Base-by-base conservation (phyloP, 2,113 vertebrate species). In the Dasyornis broadbenti region DNA sequence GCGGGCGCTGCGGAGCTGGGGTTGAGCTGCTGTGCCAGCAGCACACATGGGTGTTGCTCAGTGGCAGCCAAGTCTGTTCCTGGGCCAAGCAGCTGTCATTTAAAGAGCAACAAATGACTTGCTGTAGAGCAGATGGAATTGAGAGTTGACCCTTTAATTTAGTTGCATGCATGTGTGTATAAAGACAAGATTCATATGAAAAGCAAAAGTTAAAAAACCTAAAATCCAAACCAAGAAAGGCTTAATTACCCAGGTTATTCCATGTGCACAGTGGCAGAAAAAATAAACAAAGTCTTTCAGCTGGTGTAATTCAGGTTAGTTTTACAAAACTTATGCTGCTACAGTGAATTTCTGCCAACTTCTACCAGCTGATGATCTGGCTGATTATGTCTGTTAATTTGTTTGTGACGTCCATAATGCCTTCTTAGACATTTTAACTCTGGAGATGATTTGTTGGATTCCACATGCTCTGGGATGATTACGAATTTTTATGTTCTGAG, bases 71-170 rank as follows among this genome's bases (percentile, higher is more conserved):
- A 69, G 86, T 40, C 40, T 85, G 86, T 79, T 95, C 73, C 84
- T 50, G 78, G 95, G 96, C 96, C 95, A 96, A 95, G 77, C 94
- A 97, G 94, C 95, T 96, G 96, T 95, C 94, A 94, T 86, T 95
- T 96, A 84, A 94, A 94, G 69, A 94, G 83, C 91, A 86, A 71
- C 91, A 95, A 95, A 92, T 82, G 81, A 81, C 72, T 95, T 95
- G 40, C 72, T 89, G 69, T 8, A 81, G 66, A 95, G 70, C 94
- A 94, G 93, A 96, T 91, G 95, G 94, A 79, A 69, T 5, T 26
- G 81, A 75, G 72, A 82, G 49, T 23, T 91, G 91, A 97, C 91
- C 69, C 86, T 94, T 87, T 86, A 71, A 84, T 91, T 95, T 95
- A 92, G 82, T 92, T 60, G 18, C 18, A 22, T 71, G 30, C 52